These are phyloP conservation scores for Ganaspis sp. DNA, from an alignment of 1,140 invertebrate genomes.

Conservation along the genomic window DNA sequence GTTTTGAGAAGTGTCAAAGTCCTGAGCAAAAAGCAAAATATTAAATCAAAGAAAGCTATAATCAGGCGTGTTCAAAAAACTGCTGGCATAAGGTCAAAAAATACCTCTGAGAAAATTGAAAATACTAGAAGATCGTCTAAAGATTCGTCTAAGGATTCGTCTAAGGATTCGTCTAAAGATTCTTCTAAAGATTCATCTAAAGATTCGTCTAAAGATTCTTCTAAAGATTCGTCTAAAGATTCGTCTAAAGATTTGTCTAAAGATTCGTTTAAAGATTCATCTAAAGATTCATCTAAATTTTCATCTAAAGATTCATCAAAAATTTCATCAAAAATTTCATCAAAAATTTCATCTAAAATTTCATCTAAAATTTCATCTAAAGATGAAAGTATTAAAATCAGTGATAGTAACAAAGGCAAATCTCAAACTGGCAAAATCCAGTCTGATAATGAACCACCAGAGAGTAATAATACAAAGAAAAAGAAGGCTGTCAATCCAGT, in stretches of 20 bases:
- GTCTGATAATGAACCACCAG: neutral
- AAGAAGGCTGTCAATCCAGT: constrained; percentile 55
- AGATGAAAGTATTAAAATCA: neutral
- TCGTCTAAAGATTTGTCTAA: no score
- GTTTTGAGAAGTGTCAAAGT: constrained; percentile 53
- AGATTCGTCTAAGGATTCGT: no score
- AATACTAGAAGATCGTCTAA: neutral
- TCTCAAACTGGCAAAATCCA: constrained; percentile 9
- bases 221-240: no score
- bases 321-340: no score
- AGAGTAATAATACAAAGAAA: constrained; percentile 36
- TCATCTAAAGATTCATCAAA: no score
- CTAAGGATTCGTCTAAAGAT: no score
- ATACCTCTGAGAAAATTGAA: neutral
- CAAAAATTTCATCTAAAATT: no score
- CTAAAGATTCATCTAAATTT: no score
- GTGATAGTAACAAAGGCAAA: neutral
- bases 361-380: neutral
- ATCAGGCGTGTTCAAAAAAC: constrained; percentile 29
- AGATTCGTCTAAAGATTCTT: no score
- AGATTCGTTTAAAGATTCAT: no score
- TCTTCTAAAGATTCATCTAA: no score
- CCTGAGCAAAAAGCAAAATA: constrained; percentile 61
- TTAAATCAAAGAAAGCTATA: constrained; percentile 55
- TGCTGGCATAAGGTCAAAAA: constrained; percentile 37